These are phyloP conservation scores for Leptinotarsa juncta DNA, from an alignment of 2,888 invertebrate species.

Conservation along the genomic window DNA sequence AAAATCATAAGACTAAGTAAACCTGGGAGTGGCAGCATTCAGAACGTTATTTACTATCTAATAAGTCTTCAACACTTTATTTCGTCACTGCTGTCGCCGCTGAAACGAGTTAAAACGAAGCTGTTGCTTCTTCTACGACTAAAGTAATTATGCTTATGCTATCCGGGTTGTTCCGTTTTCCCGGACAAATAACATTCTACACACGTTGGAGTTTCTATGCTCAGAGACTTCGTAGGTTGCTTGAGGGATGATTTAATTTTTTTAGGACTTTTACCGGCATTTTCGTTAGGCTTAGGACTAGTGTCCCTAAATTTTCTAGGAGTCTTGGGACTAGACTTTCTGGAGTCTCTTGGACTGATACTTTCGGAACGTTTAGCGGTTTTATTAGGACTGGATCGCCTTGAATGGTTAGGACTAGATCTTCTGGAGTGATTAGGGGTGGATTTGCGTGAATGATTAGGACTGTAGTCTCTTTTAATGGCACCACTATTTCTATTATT, in stretches of 20 bases:
- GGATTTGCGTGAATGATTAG: constrained; percentile 48
- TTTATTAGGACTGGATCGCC: constrained; percentile 48
- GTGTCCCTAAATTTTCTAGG: constrained; percentile 59
- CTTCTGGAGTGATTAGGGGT: constrained; percentile 51
- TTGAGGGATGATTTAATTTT: constrained; percentile 63
- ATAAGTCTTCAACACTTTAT: constrained; percentile 57
- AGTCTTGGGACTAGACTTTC: constrained; percentile 49
- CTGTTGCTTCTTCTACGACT: constrained; percentile 47
- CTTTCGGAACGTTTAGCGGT: constrained; percentile 44
- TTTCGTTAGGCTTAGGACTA: constrained; percentile 43
- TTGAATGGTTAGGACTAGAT: constrained; percentile 45
- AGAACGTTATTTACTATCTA: constrained; percentile 21
- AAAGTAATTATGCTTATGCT: constrained; percentile 52
- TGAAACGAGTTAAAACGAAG: constrained; percentile 49
- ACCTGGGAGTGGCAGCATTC: constrained; percentile 9
- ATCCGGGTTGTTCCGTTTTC: constrained; percentile 65
- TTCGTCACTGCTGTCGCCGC: constrained; percentile 53
- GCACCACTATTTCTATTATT: constrained; percentile 41
- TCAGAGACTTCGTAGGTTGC: constrained; percentile 68
- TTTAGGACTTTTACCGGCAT: constrained; percentile 54
- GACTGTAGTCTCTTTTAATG: constrained; percentile 51
- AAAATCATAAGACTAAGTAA: constrained; percentile 39
- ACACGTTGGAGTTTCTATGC: constrained; percentile 78
- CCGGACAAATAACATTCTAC: constrained; percentile 79
- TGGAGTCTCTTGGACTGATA: constrained; percentile 47